A percentile compares a stretch with the other conserved stretches of the same genome.
phyloP scores from a whole-genome alignment of 2,888 invertebrate species.

The Nysson spinosus region DNA sequence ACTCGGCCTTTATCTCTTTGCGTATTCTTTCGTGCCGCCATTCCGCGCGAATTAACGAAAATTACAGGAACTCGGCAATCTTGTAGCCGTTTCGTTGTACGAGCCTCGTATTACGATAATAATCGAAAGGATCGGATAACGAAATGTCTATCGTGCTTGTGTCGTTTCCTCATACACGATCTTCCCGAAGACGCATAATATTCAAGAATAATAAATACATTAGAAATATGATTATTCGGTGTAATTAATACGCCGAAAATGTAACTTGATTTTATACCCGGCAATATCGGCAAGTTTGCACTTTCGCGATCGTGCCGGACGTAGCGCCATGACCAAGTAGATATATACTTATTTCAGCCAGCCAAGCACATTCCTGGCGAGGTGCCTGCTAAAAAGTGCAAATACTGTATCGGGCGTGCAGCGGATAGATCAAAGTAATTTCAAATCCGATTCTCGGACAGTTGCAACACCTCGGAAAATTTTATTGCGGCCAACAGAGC shows the following conservation, averaged over 20 bases:
- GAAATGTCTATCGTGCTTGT: too few relatives aligned
- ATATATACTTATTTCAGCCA: conserved; percentile 39
- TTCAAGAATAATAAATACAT: too few relatives aligned
- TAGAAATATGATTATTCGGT: too few relatives aligned
- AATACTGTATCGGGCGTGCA: conserved; percentile 29
- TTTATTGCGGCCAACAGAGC: too few relatives aligned
- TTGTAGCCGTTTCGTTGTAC: conserved; percentile 6
- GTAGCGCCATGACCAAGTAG: conserved; percentile 22
- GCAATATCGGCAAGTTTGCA: conserved; percentile 36
- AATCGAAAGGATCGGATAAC: background rate
- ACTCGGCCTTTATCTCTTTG: background rate
- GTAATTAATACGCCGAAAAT: background rate
- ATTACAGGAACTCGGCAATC: conserved; percentile 7
- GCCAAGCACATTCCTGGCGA: conserved; percentile 60
- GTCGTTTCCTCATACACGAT: too few relatives aligned
- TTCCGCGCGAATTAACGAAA: conserved; percentile 18
- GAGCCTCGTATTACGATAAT: background rate
- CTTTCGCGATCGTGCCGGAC: conserved; percentile 49
- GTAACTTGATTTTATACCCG: too few relatives aligned
- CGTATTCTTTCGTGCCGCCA: background rate
- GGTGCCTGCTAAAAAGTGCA: conserved; percentile 47
- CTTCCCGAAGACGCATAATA: too few relatives aligned
- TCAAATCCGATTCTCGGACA: background rate
- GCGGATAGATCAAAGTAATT: conserved; percentile 8
- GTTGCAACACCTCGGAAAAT: conserved; percentile 17